Evolutionary conservation across 2,888 invertebrate species (phyloP).

Genomic region (Campoplex capitator): DNA sequence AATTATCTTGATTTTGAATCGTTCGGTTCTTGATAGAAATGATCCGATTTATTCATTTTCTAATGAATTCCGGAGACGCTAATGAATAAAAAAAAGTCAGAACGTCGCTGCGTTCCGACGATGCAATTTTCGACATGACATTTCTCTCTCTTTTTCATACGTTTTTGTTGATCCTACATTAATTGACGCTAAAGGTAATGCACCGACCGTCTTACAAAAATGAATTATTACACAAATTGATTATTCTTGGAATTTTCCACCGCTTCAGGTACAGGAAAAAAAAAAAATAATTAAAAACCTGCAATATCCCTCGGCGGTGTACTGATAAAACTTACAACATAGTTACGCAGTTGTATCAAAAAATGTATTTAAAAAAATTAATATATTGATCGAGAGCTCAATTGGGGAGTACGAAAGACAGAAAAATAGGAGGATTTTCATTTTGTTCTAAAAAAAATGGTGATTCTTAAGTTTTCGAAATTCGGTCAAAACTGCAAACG

Average conservation of each 20-base stretch:
- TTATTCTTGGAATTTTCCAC: neutral
- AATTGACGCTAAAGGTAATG: neutral
- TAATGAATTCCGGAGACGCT: neutral
- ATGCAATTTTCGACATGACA: neutral
- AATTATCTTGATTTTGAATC: neutral
- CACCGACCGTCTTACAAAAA: neutral
- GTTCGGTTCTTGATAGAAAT: neutral
- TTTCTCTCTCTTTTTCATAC: neutral
- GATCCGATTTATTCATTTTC: neutral
- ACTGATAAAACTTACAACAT: neutral
- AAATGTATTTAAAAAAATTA: neutral
- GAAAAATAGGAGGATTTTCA: neutral
- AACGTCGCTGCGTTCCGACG: neutral
- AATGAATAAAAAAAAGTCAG: neutral
- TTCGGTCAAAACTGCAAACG: neutral
- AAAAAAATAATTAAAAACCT: neutral
- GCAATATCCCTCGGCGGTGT: neutral
- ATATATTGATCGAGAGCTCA: neutral
- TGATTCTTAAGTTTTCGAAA: neutral
- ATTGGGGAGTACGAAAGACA: neutral
- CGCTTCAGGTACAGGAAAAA: neutral
- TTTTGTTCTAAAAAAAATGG: neutral
- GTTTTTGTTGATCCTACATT: neutral
- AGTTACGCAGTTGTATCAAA: neutral
- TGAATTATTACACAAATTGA: neutral